Evolutionary conservation across 2,797 vertebrate genomes (phyloP).

Genomic region (Cyclopterus lumpus): DNA sequence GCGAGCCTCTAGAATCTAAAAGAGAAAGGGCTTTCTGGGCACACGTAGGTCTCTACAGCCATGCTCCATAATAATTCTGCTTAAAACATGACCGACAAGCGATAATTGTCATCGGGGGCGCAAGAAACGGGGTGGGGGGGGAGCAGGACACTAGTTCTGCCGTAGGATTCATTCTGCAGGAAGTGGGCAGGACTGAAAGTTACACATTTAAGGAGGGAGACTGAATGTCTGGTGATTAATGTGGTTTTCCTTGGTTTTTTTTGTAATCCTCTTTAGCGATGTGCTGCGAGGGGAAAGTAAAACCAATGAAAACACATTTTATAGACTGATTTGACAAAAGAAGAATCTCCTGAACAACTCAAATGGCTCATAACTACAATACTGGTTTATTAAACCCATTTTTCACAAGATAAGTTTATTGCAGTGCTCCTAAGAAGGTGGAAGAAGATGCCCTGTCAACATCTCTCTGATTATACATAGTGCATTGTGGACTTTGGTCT

Average conservation of each 20-base stretch:
- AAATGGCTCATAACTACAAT: constrained; percentile 12
- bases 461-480: background rate
- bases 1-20: constrained; percentile 14
- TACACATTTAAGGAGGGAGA: background rate
- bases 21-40: background rate
- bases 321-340: constrained; percentile 11
- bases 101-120: background rate
- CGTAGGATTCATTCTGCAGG: background rate
- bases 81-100: background rate
- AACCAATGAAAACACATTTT: constrained; percentile 21
- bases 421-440: background rate
- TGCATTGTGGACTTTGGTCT: background rate
- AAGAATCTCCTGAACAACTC: constrained; percentile 14
- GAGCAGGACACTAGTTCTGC: background rate
- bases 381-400: background rate
- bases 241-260: constrained; percentile 9
- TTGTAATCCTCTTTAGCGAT: background rate
- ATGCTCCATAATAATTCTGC: constrained; percentile 1
- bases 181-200: constrained; percentile 3
- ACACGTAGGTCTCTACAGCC: constrained; percentile 2
- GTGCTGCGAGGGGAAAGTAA: background rate
- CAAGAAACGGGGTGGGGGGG: background rate
- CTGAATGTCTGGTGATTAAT: constrained; percentile 18
- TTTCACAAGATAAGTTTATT: background rate
- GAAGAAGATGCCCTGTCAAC: constrained; percentile 10